These are phyloP conservation scores for Piliocolobus tephrosceles DNA, from an alignment of 2,113 vertebrate genomes.

Conservation along the genomic window DNA sequence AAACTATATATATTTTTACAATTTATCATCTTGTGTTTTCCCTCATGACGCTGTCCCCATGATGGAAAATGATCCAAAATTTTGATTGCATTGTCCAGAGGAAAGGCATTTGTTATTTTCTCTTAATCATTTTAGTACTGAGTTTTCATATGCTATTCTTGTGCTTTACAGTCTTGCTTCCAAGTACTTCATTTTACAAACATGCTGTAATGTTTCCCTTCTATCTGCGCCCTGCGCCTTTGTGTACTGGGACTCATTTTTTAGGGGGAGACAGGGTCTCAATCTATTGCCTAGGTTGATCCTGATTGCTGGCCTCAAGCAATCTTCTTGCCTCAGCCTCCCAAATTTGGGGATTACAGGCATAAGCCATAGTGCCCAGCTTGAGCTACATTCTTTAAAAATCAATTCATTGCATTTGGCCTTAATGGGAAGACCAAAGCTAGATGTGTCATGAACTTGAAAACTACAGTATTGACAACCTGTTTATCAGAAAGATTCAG, in stretches of 20 bases:
- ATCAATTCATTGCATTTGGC: not conserved
- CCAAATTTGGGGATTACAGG: too few species aligned
- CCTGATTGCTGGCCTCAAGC: too few species aligned
- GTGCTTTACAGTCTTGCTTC: not conserved
- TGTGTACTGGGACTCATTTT: not conserved
- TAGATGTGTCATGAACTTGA: not conserved
- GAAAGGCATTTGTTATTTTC: not conserved
- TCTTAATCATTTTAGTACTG: not conserved
- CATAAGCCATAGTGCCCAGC: too few species aligned
- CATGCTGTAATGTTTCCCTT: fast-evolving
- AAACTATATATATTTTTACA: not conserved
- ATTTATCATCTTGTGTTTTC: not conserved
- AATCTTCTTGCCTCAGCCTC: too few species aligned
- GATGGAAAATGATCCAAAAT: not conserved
- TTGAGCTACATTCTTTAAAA: not conserved
- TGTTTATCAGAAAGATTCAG: not conserved
- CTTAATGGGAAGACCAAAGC: not conserved
- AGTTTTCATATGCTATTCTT: not conserved
- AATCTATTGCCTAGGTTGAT: too few species aligned
- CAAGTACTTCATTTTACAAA: not conserved
- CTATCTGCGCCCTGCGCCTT: not conserved
- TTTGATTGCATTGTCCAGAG: not conserved
- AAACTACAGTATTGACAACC: not conserved
- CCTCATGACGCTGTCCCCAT: not conserved
- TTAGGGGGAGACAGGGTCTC: too few species aligned